A percentile compares a stretch with the other conserved stretches of the same genome.
Conservation (phyloP, 2,888 invertebrate species). For the Autographa gamma region DNA sequence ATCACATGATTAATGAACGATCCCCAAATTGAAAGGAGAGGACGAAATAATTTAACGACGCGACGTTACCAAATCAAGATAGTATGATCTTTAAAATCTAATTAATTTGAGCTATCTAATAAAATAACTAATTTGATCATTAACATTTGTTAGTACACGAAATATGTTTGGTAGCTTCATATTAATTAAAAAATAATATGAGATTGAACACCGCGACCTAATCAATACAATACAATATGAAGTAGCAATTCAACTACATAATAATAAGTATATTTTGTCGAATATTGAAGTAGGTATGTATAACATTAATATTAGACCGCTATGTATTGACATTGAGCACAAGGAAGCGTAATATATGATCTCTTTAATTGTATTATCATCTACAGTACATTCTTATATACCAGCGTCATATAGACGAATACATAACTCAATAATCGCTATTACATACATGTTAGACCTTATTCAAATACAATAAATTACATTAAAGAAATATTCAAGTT, state of each 20-base stretch:
- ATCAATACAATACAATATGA: conserved; percentile 63
- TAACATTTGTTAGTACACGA: conserved; percentile 73
- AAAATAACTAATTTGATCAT: conserved; percentile 66
- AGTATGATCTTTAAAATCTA: conserved; percentile 47
- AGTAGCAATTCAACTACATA: conserved; percentile 61
- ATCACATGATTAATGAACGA: too few relatives aligned
- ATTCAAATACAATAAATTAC: conserved; percentile 81
- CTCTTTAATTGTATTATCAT: conserved; percentile 65
- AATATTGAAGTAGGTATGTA: conserved; percentile 60
- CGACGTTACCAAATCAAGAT: conserved; percentile 37
- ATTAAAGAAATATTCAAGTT: conserved; percentile 78
- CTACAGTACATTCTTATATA: conserved; percentile 76
- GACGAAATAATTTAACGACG: conserved; percentile 12
- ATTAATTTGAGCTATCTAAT: conserved; percentile 61
- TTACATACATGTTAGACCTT: conserved; percentile 79
- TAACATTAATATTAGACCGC: conserved; percentile 79
- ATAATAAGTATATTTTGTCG: conserved; percentile 59
- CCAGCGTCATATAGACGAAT: conserved; percentile 87
- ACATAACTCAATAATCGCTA: conserved; percentile 71
- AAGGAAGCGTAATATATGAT: conserved; percentile 81
- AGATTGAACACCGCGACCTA: conserved; percentile 82
- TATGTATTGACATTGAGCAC: conserved; percentile 86
- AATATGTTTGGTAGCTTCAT: conserved; percentile 66
- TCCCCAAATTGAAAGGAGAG: conserved; percentile 15
- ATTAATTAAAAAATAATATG: conserved; percentile 69